Percentiles rank a stretch among this genome's conserved stretches.
Evolutionary conservation across 2,888 invertebrate genomes (phyloP).

Genomic region (Phaonia tiefii): DNA sequence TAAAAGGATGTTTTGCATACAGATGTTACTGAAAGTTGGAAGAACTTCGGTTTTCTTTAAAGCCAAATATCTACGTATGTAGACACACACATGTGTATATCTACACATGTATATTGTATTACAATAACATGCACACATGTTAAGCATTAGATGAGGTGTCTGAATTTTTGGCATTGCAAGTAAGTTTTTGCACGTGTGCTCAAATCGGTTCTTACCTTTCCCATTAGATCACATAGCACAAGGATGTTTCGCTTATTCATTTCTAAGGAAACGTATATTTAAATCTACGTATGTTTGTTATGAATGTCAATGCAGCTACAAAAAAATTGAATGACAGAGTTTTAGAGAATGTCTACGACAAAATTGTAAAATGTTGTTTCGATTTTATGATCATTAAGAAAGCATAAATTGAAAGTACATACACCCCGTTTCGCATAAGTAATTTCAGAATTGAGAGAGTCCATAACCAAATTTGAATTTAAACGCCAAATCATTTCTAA

Average conservation of each 20-base stretch:
- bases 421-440: not conserved
- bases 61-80: conserved; percentile 1
- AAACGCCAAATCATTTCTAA: too few relatives aligned
- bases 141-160: conserved; percentile 41
- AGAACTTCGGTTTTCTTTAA: conserved; percentile 16
- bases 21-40: conserved; percentile 35
- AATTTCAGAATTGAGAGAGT: too few relatives aligned
- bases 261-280: conserved; percentile 13
- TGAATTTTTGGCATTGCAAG: conserved; percentile 43
- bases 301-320: conserved; percentile 8
- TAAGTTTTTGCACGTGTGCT: not conserved
- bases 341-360: not conserved
- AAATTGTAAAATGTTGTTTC: conserved; percentile 9
- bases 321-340: not conserved
- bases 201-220: not conserved
- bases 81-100: not conserved
- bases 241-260: not conserved
- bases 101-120: not conserved
- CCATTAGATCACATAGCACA: not conserved
- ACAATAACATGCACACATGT: conserved; percentile 16
- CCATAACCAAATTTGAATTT: too few relatives aligned
- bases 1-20: conserved; percentile 4
- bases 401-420: conserved; percentile 32
- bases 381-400: conserved; percentile 41
- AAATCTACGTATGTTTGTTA: conserved; percentile 22